Conservation (phyloP, 2,888 invertebrate genomes). For the Stegana nigrithorax region DNA sequence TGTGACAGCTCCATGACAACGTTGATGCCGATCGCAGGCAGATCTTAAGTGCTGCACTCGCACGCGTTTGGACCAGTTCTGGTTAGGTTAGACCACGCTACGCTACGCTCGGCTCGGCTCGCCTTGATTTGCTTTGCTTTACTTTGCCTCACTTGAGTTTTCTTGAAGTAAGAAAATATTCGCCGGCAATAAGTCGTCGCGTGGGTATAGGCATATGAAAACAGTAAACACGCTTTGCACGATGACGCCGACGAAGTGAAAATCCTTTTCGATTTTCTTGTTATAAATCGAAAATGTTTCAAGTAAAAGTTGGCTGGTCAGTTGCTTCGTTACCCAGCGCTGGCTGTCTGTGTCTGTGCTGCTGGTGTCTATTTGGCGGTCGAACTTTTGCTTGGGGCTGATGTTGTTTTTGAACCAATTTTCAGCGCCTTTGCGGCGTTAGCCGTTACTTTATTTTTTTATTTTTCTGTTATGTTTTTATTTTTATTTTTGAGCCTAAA, state of each 20-base stretch:
- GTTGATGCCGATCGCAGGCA: neutral
- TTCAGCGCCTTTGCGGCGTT: neutral
- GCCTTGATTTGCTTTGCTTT: too few species aligned
- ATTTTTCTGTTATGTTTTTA: neutral
- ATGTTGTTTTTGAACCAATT: neutral
- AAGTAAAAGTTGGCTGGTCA: too few species aligned
- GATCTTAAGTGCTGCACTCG: slow-evolving; percentile 16
- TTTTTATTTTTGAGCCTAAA: neutral
- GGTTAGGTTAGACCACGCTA: neutral
- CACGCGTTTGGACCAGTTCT: slow-evolving; percentile 55
- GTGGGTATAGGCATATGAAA: neutral
- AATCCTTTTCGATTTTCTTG: slow-evolving; percentile 10
- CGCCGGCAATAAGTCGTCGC: too few species aligned
- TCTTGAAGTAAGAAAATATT: too few species aligned
- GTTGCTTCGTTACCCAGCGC: too few species aligned
- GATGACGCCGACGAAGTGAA: slow-evolving; percentile 8
- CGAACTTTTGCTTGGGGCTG: too few species aligned
- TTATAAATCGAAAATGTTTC: too few species aligned
- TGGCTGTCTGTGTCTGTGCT: too few species aligned
- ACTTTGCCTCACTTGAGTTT: too few species aligned
- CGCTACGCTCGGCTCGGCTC: too few species aligned
- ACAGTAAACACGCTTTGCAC: neutral
- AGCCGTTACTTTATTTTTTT: neutral
- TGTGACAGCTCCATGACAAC: slow-evolving; percentile 56
- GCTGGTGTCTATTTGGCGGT: too few species aligned